Conservation (phyloP, 2,113 vertebrate species). For the Talpa occidentalis region DNA sequence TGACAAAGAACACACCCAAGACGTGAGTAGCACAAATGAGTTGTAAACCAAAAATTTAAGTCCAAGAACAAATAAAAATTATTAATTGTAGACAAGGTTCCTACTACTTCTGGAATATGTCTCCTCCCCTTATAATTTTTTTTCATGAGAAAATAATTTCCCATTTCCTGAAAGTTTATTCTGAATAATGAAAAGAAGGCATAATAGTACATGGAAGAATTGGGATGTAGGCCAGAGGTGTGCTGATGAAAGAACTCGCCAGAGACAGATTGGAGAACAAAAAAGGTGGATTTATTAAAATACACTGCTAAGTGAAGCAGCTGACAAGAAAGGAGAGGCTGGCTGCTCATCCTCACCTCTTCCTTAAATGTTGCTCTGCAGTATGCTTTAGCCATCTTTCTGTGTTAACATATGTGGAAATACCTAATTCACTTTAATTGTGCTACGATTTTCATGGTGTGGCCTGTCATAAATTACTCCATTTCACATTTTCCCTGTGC, state of each 20-base stretch:
- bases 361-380: background rate
- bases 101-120: fast-evolving
- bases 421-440: background rate
- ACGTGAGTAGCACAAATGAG: background rate
- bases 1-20: background rate
- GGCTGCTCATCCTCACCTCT: no score
- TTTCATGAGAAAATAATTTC: no score
- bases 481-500: background rate
- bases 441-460: background rate
- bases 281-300: no score
- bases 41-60: background rate
- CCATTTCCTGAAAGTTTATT: no score
- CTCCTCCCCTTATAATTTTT: background rate
- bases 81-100: background rate
- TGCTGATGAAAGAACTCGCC: no score
- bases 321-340: no score
- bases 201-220: no score
- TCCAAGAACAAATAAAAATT: background rate
- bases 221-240: no score
- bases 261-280: no score
- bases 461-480: background rate
- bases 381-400: background rate
- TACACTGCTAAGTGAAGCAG: no score
- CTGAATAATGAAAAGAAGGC: no score
- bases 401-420: background rate